Percentiles rank a stretch among this genome's conserved stretches.
These are phyloP conservation scores for Phaethornis superciliosus DNA, from an alignment of 2,113 vertebrate species.

Conservation along the genomic window DNA sequence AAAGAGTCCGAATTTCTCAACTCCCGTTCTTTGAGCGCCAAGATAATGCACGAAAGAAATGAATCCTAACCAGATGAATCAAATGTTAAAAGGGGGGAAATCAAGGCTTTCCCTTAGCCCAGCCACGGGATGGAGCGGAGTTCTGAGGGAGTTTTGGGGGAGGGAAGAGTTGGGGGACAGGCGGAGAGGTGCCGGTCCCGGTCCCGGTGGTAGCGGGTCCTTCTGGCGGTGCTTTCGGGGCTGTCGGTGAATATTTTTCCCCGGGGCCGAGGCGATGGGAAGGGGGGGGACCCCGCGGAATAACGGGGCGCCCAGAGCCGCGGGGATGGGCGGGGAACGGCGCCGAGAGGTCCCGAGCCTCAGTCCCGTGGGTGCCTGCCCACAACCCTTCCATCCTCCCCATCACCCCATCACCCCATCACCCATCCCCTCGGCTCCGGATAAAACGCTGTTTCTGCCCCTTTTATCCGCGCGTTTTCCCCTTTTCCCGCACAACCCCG, in stretches of 20 bases:
- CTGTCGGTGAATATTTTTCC: not conserved
- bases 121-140: not conserved
- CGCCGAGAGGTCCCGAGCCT: not conserved
- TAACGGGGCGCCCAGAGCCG: not conserved
- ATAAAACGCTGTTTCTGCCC: not conserved
- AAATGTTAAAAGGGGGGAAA: not conserved
- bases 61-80: not conserved
- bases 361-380: not conserved
- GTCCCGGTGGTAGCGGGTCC: too few relatives aligned
- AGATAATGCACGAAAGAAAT: not conserved
- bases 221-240: not conserved
- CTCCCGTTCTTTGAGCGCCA: not conserved
- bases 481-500: too few relatives aligned
- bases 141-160: not conserved
- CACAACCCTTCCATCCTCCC: rapidly evolving
- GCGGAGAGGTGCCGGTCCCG: not conserved
- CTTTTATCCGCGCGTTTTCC: rapidly evolving
- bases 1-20: not conserved
- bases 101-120: not conserved
- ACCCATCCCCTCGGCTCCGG: not conserved
- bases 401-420: not conserved
- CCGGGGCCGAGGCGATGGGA: not conserved
- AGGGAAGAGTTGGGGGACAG: not conserved
- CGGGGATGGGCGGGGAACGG: not conserved
- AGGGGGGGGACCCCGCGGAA: not conserved